A percentile compares a stretch with the other conserved stretches of the same genome.
These are phyloP conservation scores for Pteropus alecto DNA, from an alignment of 2,113 vertebrate genomes.

Conservation along the genomic window DNA sequence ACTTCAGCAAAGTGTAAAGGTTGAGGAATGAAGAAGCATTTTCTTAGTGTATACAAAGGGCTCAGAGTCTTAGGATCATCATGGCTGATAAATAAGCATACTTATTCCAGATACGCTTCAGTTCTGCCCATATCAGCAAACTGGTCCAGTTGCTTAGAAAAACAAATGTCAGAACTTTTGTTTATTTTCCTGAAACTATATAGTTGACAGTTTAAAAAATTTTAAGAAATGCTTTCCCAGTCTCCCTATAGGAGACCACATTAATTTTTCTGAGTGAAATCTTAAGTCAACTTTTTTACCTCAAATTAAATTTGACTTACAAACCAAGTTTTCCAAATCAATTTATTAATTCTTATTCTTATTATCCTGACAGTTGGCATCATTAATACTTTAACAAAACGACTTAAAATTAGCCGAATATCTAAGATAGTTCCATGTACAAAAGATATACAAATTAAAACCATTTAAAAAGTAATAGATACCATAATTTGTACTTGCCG, in stretches of 20 bases:
- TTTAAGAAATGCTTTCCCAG: neutral
- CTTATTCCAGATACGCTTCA: neutral
- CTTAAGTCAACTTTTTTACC: slow-evolving; percentile 3
- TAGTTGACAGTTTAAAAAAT: neutral
- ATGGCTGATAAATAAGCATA: neutral
- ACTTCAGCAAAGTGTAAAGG: neutral
- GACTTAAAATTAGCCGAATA: slow-evolving; percentile 76
- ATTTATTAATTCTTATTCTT: slow-evolving; percentile 76
- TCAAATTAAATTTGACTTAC: slow-evolving; percentile 62
- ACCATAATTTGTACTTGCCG: slow-evolving; percentile 77
- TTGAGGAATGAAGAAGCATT: neutral
- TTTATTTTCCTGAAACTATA: neutral
- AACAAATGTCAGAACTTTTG: neutral
- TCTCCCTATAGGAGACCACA: neutral
- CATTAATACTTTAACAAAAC: slow-evolving; percentile 78
- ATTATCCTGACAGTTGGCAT: slow-evolving; percentile 64
- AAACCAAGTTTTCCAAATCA: slow-evolving; percentile 61
- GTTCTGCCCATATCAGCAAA: neutral
- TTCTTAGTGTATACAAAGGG: neutral
- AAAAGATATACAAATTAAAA: slow-evolving; percentile 88
- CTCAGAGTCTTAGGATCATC: neutral
- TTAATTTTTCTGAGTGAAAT: neutral
- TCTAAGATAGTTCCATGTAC: slow-evolving; percentile 82
- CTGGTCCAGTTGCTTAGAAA: neutral
- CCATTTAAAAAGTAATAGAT: slow-evolving; percentile 79